Percentiles rank a stretch among this genome's conserved stretches.
Evolutionary conservation across 1,140 invertebrate genomes (phyloP).

Genomic region (Drosophila mauritiana): DNA sequence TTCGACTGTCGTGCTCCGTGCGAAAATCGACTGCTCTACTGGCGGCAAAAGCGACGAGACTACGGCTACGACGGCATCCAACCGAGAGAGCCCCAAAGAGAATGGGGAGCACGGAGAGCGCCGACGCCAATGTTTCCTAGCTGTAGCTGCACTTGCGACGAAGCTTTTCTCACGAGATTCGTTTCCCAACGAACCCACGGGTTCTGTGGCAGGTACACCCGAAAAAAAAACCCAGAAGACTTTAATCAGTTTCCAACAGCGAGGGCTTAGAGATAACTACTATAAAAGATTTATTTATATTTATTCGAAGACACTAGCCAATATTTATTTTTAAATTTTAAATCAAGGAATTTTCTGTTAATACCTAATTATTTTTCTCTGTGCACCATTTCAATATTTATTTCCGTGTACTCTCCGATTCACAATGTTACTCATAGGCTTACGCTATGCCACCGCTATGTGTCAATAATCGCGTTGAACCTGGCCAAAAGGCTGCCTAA

Average conservation of each 20-base stretch:
- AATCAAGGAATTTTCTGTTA: neutral
- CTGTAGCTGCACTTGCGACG: conserved; percentile 58
- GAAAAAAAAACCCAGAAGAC: neutral
- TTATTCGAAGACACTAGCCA: too few species aligned
- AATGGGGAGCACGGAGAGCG: conserved; percentile 37
- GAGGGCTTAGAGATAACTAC: too few species aligned
- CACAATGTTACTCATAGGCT: conserved; percentile 61
- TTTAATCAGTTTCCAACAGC: neutral
- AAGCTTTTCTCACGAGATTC: conserved; percentile 66
- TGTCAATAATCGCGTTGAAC: conserved; percentile 40
- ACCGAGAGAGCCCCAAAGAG: conserved; percentile 27
- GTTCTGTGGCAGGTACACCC: conserved; percentile 15
- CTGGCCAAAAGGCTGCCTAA: conserved; percentile 43
- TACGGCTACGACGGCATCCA: conserved; percentile 20
- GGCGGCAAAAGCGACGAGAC: conserved; percentile 46
- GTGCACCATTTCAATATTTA: conserved; percentile 33
- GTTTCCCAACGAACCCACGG: conserved; percentile 5
- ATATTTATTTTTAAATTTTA: too few species aligned
- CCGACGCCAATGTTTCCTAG: conserved; percentile 58
- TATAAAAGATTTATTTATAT: too few species aligned
- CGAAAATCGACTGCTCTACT: conserved; percentile 72
- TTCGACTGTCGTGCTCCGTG: conserved; percentile 70
- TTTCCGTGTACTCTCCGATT: conserved; percentile 29
- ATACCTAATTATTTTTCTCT: neutral
- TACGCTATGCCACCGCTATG: conserved; percentile 51